Evolutionary conservation across 2,888 invertebrate genomes (phyloP).

Genomic region (Tipula vernalis): DNA sequence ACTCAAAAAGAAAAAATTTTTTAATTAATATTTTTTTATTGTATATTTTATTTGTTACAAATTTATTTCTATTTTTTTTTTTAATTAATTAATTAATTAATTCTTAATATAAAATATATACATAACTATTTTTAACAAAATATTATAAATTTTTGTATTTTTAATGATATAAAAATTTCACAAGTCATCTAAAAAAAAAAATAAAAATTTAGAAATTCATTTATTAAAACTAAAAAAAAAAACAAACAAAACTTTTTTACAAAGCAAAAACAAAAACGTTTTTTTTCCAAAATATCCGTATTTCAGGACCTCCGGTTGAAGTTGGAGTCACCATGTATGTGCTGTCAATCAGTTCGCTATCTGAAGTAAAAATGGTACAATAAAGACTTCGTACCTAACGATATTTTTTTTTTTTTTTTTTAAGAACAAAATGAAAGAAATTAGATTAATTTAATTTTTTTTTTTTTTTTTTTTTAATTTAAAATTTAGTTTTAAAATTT

Average conservation of each 20-base stretch:
- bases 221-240: constrained; percentile 11
- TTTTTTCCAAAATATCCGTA: constrained; percentile 23
- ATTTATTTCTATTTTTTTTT: neutral
- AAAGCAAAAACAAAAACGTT: constrained; percentile 12
- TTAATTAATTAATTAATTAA: neutral
- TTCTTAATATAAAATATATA: neutral
- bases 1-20: neutral
- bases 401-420: constrained; percentile 14
- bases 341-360: constrained; percentile 95
- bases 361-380: constrained; percentile 95
- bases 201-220: constrained; percentile 12
- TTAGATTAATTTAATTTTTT: constrained; percentile 11
- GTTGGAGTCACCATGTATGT: constrained; percentile 98
- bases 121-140: neutral
- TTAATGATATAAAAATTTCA: constrained; percentile 5
- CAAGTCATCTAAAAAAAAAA: constrained; percentile 10
- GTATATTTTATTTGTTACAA: neutral
- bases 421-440: neutral
- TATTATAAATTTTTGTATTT: neutral
- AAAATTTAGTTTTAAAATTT: constrained; percentile 17
- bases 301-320: constrained; percentile 93
- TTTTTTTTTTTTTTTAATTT: constrained; percentile 9
- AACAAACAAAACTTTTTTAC: constrained; percentile 11
- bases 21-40: neutral
- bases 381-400: constrained; percentile 28